Base-by-base conservation (phyloP, 2,113 vertebrate species). In the Corydoras maculifer region DNA sequence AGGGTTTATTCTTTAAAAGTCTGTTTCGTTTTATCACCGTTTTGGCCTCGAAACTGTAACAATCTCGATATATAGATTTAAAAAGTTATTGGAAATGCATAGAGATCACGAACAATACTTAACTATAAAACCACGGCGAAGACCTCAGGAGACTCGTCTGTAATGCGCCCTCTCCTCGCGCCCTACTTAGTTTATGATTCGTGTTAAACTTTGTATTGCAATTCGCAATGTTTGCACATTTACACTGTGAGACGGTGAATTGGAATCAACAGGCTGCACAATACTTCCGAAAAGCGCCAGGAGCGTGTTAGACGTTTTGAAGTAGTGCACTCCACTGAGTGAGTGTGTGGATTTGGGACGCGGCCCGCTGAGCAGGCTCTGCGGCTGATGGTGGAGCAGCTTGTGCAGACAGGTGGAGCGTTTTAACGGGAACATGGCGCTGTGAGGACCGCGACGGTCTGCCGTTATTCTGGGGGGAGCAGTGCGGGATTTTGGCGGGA, bases 401-500 rank as follows among this genome's bases (percentile, higher is more conserved):
- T 53, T 53, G 51, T 53, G 51, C 13, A 53, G 51, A 14, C 51
- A 53, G 51, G 9, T 53, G 51, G 13, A 10, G 9, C 3, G 51
- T 12, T 6, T 12, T 10, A 4, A 12, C 10, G 5, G 51, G 9
- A 14, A 53, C 3, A 53, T 12, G 51, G 3, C 3, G 51, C 51
- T 10, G 13, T 10, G 51, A 10, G 9, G 13, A 53, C 51, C 3
- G 9, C 3, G 9, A 1, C 2, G 2, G 3, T 14, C 7, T 12
- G 11, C 9, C 9, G 51, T 53, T 53, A 53, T 8, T 53, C 13
- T 1, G 49, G 49, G 49, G 5, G 9, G 51, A 12, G 11, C 51
- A 50, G 4, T 8, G 2, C 2, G 7, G 43, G 4, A 55, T 2
- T 30, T 13, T 54, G 50, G 11, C 48, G 49, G 11, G 25, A 97